Evolutionary conservation across 1,140 invertebrate genomes (phyloP), one percentile per base, ranked within the genome.

Genomic region (Pseudomyrmex gracilis): DNA sequence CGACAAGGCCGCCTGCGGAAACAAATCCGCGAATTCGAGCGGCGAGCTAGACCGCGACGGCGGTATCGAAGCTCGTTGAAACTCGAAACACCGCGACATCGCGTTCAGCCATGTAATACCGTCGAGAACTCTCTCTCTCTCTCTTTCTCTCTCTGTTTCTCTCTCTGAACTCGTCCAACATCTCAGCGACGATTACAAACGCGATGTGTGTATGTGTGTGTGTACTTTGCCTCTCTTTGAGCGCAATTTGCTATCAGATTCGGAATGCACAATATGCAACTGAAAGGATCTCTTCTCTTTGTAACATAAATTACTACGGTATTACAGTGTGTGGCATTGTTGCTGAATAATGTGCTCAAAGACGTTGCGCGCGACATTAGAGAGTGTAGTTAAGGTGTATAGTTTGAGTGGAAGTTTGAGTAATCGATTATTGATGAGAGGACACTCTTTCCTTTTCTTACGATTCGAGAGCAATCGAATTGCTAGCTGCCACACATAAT

Each of bases 1-100:
- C 66, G 76, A 80, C 76, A 71, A 58, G 66, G 22, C 66, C 58
- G 76, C 53, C 64, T 47, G 24, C 66, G 45, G 76, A 34, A 80
- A 80, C 76, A 80, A 80, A 80, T 80, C 76, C 76, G 66, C 53
- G 76, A 71, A 80, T 80, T 71, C 76, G 76, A 17, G 53, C 43
- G 76, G 53, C n/a, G n/a, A n/a, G n/a, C 66, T 58, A 60, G 76
- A 70, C 64, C 45, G 57, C 76, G 76, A 70, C 64, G 20, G 57
- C 76, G 64, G 43, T 57, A 47, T 78, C 76, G 64, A 58, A 70
- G 51, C 66, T 47, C 15, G 76, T 12, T 13, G 76, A 58, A 80
- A 80, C 76, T 80, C 76, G 66, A 57, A 68, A 20, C 64, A 57
- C 74, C 63, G 49, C 74, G 74, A 78, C 66, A 80, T 57, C 53